Percentiles rank a stretch among this genome's conserved stretches.
Evolutionary conservation across 2,888 invertebrate species (phyloP).

Genomic region (Cremastobaeus sp.): DNA sequence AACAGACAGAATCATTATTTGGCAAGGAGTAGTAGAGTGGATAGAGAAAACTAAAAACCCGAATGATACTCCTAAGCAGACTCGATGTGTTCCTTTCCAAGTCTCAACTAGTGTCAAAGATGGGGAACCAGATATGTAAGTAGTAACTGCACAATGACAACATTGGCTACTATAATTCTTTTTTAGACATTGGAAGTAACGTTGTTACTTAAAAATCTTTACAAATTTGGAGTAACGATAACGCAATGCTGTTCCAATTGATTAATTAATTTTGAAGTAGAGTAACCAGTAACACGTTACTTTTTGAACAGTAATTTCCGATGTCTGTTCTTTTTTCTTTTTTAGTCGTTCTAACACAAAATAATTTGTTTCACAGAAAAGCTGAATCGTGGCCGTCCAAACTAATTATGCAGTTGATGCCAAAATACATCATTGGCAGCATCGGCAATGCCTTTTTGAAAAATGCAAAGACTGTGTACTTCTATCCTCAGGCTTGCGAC

Average conservation of each 20-base stretch:
- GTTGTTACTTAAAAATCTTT: too few species aligned
- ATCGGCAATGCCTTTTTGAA: slow-evolving; percentile 93
- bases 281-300: too few species aligned
- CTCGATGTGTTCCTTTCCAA: slow-evolving; percentile 87
- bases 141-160: too few species aligned
- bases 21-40: slow-evolving; percentile 94
- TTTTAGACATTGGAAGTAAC: too few species aligned
- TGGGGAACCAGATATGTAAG: slow-evolving; percentile 91
- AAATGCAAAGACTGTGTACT: slow-evolving; percentile 94
- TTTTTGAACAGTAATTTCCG: too few species aligned
- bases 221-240: too few species aligned
- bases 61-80: slow-evolving; percentile 86
- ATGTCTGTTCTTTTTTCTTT: too few species aligned
- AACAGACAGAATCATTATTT: slow-evolving; percentile 82
- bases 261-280: too few species aligned
- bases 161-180: too few species aligned
- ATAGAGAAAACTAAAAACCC: slow-evolving; percentile 91
- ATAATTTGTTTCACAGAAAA: slow-evolving; percentile 80
- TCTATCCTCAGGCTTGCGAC: slow-evolving; percentile 91
- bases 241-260: too few species aligned
- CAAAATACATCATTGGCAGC: slow-evolving; percentile 92
- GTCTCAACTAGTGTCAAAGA: slow-evolving; percentile 86
- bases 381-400: slow-evolving; percentile 96
- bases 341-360: neutral
- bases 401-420: slow-evolving; percentile 96